Evolutionary conservation across 2,113 vertebrate species (phyloP).

Genomic region (Grus americana): DNA sequence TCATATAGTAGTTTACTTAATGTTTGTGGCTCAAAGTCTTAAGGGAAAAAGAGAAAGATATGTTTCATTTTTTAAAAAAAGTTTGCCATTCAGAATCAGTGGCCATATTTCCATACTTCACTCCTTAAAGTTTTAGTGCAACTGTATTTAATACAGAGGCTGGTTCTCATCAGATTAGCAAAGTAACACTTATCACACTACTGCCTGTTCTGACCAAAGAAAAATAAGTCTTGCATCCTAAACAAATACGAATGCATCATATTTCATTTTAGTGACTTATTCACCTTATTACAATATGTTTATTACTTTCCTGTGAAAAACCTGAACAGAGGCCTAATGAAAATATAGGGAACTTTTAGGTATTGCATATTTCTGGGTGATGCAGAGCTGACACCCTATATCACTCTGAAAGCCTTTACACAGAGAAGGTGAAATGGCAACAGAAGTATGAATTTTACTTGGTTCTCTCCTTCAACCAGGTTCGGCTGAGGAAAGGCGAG

Average conservation of each 20-base stretch:
- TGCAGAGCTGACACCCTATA: not conserved
- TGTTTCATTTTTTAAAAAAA: not conserved
- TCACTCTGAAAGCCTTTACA: not conserved
- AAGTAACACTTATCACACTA: not conserved
- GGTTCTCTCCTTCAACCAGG: conserved; percentile 44
- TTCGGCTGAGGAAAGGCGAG: conserved; percentile 72
- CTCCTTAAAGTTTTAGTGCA: not conserved
- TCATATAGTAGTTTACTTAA: not conserved
- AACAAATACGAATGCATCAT: not conserved
- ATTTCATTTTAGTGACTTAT: not conserved
- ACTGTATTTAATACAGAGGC: not conserved
- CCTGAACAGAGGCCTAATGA: not conserved
- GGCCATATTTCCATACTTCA: not conserved
- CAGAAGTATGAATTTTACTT: not conserved
- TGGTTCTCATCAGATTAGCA: not conserved
- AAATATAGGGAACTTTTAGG: not conserved
- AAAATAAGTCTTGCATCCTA: not conserved
- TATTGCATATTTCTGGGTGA: not conserved
- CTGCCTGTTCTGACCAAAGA: not conserved
- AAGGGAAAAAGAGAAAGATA: not conserved
- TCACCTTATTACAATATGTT: not conserved
- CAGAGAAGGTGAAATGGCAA: not conserved
- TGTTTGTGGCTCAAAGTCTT: not conserved
- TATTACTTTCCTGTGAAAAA: not conserved
- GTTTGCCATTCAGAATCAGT: not conserved